Evolutionary conservation across 1,140 invertebrate genomes (phyloP), one percentile per base, ranked within the genome.

Genomic region (Eriosoma lanigerum): DNA sequence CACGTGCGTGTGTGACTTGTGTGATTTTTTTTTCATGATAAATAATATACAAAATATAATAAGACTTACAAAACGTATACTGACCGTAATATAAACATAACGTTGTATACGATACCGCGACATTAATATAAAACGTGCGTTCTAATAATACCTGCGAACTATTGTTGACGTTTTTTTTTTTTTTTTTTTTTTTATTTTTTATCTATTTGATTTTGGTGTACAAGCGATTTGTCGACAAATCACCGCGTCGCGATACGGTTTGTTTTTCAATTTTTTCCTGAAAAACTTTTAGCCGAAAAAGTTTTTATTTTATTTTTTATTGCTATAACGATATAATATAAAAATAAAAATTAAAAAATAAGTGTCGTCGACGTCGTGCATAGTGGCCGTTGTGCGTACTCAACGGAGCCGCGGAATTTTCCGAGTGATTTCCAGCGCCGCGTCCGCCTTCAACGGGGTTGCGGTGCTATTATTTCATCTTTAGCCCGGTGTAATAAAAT

Each of bases 381-480:
- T n/a, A 21, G 17, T n/a, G n/a, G 1, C 1, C 19, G 68, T n/a
- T 17, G 12, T 19, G 38, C 21, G 64, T 13, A 21, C 32, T 6
- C 62, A 32, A 13, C 62, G 62, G 13, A 15, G 17, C 32, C n/a
- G 19, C 26, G 32, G 44, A 19, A n/a, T 2, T 12, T 12, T 3
- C 32, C 62, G 26, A 15, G 19, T 24, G 46, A 13, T 24, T 0
- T 13, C 62, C 13, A 29, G 21, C 46, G 46, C 44, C 68, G 68
- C 46, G 29, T 1, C 3, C 3, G 15, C 24, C 44, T 50, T 29
- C 50, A 83, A 82, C 64, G 82, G 76, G 68, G 81, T 81, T n/a
- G 64, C 19, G 64, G 82, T 81, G 81, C 83, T 84, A 83, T 66
- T 44, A 3, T 70, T 70, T 70, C 26, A 17, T 48, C 1, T 13